Percentiles rank a stretch among this genome's conserved stretches.
Conservation (phyloP, 2,888 invertebrate species). For the Dicyrtoma fusca region DNA sequence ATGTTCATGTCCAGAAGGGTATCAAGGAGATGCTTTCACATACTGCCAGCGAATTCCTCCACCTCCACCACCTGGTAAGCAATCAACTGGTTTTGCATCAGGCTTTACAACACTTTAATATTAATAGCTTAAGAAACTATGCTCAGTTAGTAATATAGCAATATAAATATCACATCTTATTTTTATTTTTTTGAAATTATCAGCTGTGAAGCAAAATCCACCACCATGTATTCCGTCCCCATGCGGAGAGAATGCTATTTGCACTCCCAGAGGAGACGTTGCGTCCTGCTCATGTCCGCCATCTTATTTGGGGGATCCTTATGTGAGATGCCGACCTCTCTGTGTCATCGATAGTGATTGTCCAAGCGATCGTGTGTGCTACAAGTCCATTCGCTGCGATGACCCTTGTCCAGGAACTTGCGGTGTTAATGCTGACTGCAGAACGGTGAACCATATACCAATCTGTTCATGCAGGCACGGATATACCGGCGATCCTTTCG, state of each 20-base stretch:
- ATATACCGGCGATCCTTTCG: slow-evolving; percentile 58
- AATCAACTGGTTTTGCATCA: neutral
- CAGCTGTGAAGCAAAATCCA: slow-evolving; percentile 3
- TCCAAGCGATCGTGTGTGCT: slow-evolving; percentile 76
- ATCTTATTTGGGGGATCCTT: slow-evolving; percentile 64
- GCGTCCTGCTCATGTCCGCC: slow-evolving; percentile 56
- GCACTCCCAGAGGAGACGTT: slow-evolving; percentile 58
- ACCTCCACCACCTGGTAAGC: slow-evolving; percentile 46
- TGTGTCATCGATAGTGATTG: slow-evolving; percentile 89
- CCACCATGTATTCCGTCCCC: slow-evolving; percentile 54
- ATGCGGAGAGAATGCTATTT: slow-evolving; percentile 61
- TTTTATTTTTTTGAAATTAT: neutral
- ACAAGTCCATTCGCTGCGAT: slow-evolving; percentile 76
- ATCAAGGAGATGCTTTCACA: slow-evolving; percentile 55
- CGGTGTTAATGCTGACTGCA: slow-evolving; percentile 68
- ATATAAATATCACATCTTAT: neutral
- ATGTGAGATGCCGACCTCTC: slow-evolving; percentile 71
- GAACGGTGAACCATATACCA: slow-evolving; percentile 75
- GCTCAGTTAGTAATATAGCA: neutral
- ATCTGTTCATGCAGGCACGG: slow-evolving; percentile 72
- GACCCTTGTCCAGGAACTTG: slow-evolving; percentile 71
- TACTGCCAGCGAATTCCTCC: slow-evolving; percentile 55
- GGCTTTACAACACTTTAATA: too few species aligned
- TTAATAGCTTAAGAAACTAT: too few species aligned
- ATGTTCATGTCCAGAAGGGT: slow-evolving; percentile 68